These are phyloP conservation scores for Noctua fimbriata DNA, from an alignment of 2,888 invertebrate genomes.

Conservation along the genomic window DNA sequence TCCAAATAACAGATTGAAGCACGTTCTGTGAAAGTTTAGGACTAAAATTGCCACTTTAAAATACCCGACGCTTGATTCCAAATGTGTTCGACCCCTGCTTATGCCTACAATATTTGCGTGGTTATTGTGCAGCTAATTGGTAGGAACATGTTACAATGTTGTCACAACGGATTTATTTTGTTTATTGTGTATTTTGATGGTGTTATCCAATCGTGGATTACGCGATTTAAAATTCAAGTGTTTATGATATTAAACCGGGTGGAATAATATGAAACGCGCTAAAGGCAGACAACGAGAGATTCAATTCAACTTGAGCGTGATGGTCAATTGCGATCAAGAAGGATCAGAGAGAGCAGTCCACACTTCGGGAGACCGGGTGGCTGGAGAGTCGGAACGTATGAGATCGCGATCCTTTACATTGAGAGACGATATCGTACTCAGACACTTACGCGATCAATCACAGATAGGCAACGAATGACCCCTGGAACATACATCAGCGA, in stretches of 20 bases:
- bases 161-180: slow-evolving; percentile 41
- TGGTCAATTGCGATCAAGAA: not conserved
- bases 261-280: not conserved
- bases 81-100: slow-evolving; percentile 58
- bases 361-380: not conserved
- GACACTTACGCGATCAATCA: not conserved
- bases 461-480: not conserved
- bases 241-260: not conserved
- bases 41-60: not conserved
- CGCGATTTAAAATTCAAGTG: not conserved
- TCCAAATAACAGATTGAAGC: not conserved
- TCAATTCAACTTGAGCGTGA: not conserved
- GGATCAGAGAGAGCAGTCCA: not conserved
- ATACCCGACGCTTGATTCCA: not conserved
- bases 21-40: not conserved
- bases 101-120: slow-evolving; percentile 64
- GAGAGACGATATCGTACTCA: not conserved
- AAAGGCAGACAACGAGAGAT: not conserved
- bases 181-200: slow-evolving; percentile 35
- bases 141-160: slow-evolving; percentile 41
- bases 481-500: not conserved
- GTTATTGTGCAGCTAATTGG: slow-evolving; percentile 70
- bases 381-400: not conserved
- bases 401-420: not conserved
- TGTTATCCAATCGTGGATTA: slow-evolving; percentile 21